These are phyloP conservation scores for Saguinus midas DNA, from an alignment of 2,113 vertebrate species.

Conservation along the genomic window DNA sequence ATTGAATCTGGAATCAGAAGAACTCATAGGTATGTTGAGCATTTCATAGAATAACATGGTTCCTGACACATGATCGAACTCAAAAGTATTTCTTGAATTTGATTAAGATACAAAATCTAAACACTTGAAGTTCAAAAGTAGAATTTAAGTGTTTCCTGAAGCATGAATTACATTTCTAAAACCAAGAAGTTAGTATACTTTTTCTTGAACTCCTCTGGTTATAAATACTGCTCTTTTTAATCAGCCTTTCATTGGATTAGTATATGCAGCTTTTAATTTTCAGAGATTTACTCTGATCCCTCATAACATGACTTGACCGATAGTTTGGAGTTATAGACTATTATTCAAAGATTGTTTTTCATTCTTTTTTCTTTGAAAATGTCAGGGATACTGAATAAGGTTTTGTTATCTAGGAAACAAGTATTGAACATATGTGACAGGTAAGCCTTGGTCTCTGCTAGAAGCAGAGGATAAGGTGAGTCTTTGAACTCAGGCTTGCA, in stretches of 20 bases:
- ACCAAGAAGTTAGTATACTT: background rate
- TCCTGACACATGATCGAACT: background rate
- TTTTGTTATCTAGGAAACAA: background rate
- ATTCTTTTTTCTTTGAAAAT: background rate
- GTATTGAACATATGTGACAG: background rate
- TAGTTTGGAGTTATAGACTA: accelerated
- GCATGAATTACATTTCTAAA: background rate
- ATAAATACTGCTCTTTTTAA: background rate
- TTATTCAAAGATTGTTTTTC: background rate
- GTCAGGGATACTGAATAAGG: background rate
- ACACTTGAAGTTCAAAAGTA: background rate
- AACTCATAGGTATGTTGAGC: background rate
- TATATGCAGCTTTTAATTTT: background rate
- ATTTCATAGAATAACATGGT: conserved; percentile 45
- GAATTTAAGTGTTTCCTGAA: background rate
- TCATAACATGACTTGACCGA: background rate
- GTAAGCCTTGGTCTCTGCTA: accelerated
- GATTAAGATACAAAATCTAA: background rate
- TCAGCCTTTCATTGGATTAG: background rate
- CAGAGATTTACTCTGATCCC: background rate
- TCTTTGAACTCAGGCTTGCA: background rate
- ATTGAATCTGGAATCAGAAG: conserved; percentile 38
- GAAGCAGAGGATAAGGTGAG: background rate
- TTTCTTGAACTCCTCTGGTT: background rate
- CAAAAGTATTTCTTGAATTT: conserved; percentile 19